Evolutionary conservation across 2,888 invertebrate species (phyloP), one percentile per base, ranked within the genome.

Genomic region (Eudemis profundana): DNA sequence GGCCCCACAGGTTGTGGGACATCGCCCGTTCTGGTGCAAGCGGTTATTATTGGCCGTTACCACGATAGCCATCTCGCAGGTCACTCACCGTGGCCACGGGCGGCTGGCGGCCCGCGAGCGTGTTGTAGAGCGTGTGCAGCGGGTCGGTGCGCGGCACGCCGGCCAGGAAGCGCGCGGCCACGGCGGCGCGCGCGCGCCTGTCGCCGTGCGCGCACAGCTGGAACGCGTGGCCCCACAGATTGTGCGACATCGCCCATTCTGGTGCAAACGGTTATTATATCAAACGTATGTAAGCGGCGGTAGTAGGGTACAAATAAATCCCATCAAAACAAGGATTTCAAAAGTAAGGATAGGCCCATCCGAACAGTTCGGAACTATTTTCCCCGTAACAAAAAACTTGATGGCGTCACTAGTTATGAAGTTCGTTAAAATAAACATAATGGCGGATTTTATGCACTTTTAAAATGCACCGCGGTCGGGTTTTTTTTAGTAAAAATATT

Each of bases 211-310:
- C 97, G 60, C 98, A 96, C 82, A 99, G 93, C 86, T 97, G 96
- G 77, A 98, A 93, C 62, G 98, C 98, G 90, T 99, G 98, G 0
- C 98, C 98, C 99, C 99, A 99, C 68, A 98, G 93, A 72, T 95
- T 94, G 81, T 95, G 94, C 73, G 94, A 95, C 94, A 98, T 96
- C 40, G 98, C 98, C 95, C 96, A 98, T 85, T 98, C 98, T 95
- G 91, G 67, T 33, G 8, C 8, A 33, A 0, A 33, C n/a, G 33
- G 33, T 10, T 10, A 8, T 33, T 1, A 29, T 29, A 8, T 8
- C n/a, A n/a, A n/a, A n/a, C n/a, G n/a, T n/a, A n/a, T n/a, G n/a
- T n/a, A n/a, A n/a, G n/a, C n/a, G n/a, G n/a, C n/a, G n/a, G n/a
- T n/a, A n/a, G n/a, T n/a, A n/a, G n/a, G n/a, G n/a, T n/a, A n/a